Conservation (phyloP, 2,797 vertebrate genomes). For the Lateolabrax maculatus region DNA sequence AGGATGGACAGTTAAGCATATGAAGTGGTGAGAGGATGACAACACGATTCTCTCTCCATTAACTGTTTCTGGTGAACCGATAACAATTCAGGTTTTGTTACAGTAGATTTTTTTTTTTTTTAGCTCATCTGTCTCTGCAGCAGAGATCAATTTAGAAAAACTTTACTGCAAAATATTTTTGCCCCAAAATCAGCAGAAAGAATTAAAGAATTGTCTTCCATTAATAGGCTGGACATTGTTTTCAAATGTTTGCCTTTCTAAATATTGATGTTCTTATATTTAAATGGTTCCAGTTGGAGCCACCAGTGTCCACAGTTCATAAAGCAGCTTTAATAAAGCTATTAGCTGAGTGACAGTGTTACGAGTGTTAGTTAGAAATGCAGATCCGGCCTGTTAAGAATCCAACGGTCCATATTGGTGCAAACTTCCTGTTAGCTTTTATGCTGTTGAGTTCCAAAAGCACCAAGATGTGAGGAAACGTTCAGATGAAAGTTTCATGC, state of each 20-base stretch:
- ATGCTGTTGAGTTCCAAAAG: constrained; percentile 5
- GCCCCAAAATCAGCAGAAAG: background rate
- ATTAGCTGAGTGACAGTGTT: background rate
- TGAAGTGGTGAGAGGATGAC: constrained; percentile 39
- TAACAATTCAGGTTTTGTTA: background rate
- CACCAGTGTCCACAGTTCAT: background rate
- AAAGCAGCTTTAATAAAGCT: background rate
- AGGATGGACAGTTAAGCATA: background rate
- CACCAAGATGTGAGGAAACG: background rate
- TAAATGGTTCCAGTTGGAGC: background rate
- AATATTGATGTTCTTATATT: background rate
- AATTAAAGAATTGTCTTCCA: background rate
- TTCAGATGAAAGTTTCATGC: constrained; percentile 9
- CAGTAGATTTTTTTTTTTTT: background rate
- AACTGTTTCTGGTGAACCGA: constrained; percentile 38
- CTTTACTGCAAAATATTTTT: too few relatives aligned
- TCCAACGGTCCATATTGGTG: background rate
- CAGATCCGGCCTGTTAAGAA: background rate
- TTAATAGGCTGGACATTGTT: background rate
- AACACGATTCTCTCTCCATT: constrained; percentile 37
- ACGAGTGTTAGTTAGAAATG: background rate
- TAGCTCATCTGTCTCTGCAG: too few relatives aligned
- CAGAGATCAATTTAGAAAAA: too few relatives aligned
- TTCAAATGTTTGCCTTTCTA: background rate
- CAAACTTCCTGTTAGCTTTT: background rate